Percentiles rank a stretch among this genome's conserved stretches.
phyloP scores from a whole-genome alignment of 2,113 vertebrate species.

The Zingel zingel region DNA sequence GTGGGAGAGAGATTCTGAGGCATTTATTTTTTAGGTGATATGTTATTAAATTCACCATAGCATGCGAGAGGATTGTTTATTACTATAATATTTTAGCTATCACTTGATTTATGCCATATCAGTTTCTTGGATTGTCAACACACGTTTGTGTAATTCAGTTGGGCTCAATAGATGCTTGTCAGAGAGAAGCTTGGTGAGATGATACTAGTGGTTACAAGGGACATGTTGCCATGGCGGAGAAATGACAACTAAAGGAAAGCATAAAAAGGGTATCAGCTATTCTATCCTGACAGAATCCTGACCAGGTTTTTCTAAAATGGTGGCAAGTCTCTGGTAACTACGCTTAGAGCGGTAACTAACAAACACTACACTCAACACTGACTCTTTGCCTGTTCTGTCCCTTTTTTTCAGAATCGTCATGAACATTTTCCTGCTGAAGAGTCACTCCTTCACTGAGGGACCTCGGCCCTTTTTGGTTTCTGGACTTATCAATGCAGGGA shows the following conservation, averaged over 20 bases:
- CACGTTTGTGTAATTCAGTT: conserved; percentile 18
- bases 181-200: neutral
- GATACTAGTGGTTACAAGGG: neutral
- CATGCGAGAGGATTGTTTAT: conserved; percentile 18
- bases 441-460: conserved; percentile 57
- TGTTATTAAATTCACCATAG: conserved; percentile 15
- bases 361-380: neutral
- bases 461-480: conserved; percentile 43
- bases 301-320: neutral
- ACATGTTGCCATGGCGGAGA: conserved; percentile 11
- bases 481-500: conserved; percentile 62
- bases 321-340: neutral
- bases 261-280: neutral
- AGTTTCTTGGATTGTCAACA: conserved; percentile 1
- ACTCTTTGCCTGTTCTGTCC: conserved; percentile 7
- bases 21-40: conserved; percentile 12
- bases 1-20: neutral
- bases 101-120: neutral
- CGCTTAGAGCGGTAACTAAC: rapidly evolving
- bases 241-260: conserved; percentile 9
- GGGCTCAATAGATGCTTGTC: neutral
- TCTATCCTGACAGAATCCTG: neutral
- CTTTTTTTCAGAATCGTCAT: conserved; percentile 72
- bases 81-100: conserved; percentile 10
- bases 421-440: conserved; percentile 58